Base-by-base conservation (phyloP, 1,140 invertebrate species). In the Zaprionus vittiger region DNA sequence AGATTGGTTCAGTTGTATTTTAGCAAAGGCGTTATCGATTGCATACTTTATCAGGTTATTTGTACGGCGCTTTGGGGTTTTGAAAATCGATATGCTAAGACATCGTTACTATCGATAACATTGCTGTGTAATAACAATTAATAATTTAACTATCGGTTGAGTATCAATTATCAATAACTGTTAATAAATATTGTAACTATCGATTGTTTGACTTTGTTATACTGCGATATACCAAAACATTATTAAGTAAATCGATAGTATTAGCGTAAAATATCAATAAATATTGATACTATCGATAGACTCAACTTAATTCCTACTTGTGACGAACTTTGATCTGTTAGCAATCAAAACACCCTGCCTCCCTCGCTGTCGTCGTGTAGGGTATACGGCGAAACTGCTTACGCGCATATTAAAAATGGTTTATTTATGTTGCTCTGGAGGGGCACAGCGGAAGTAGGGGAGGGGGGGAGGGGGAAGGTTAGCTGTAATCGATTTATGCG, bases 381-480 rank as follows among this genome's bases (percentile, higher is more conserved):
- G 73, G 67, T 71, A 64, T 57, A 38, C 41, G 44, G 24, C 15
- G 31, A 80, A 87, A 80, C 66, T 74, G 84, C 84, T 83, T 89
- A 89, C 69, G 79, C 72, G 79, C 80, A 89, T 89, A 89, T 89
- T 87, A 83, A 89, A 87, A 89, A 89, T 83, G 81, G 65, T 89
- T 89, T 89, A 89, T 89, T 89, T 89, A 77, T 89, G 75, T 72
- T 79, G 34, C 60, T 31, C 6, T 22, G 31, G 54, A 22, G 66
- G 34, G 61, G 28, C 47, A 17, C 11, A 22, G 11, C 11, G 4
- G 47, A n/a, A 47, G 11, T 31, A n/a, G 24, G 9, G 57, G 55
- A 15, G 14, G n/a, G 17, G 28, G n/a, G 9, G 47, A 15, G 26
- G 26, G 26, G 26, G 20, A 20, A 37, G 38, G 38, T 14, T 17